Conservation (phyloP, 64 coral and sea anemone species). For the Acropora yongei region DNA sequence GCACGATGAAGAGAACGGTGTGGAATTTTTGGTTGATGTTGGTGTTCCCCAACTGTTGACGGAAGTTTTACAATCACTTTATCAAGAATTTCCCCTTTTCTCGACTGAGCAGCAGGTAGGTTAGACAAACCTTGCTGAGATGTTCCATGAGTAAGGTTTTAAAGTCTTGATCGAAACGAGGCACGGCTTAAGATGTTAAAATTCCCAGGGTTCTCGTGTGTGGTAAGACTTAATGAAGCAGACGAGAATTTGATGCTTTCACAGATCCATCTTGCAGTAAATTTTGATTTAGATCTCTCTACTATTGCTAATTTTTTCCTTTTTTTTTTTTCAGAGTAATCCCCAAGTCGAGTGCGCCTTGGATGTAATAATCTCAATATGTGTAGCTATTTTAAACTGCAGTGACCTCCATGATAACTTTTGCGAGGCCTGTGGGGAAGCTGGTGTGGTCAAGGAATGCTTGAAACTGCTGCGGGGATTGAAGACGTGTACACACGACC, state of each 20-base stretch:
- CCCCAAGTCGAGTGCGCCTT: background rate
- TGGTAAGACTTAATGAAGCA: too few relatives aligned
- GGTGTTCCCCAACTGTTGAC: slow-evolving; percentile 3
- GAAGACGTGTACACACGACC: background rate
- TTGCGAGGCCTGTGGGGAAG: slow-evolving; percentile 23
- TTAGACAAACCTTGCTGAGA: too few relatives aligned
- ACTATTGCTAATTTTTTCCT: too few relatives aligned
- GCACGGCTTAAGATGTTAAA: background rate
- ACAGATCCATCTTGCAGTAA: too few relatives aligned
- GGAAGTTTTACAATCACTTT: slow-evolving; percentile 1
- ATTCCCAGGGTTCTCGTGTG: too few relatives aligned
- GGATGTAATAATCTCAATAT: slow-evolving; percentile 6
- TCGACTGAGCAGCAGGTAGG: background rate
- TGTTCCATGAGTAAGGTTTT: too few relatives aligned
- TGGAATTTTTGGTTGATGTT: slow-evolving; percentile 34
- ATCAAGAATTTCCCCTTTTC: background rate
- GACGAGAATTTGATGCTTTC: too few relatives aligned
- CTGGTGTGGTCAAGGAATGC: background rate
- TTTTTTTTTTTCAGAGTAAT: background rate
- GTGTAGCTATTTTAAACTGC: slow-evolving; percentile 29
- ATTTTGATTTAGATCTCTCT: too few relatives aligned
- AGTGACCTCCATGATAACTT: slow-evolving; percentile 26
- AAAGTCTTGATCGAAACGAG: too few relatives aligned
- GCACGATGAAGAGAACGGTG: background rate
- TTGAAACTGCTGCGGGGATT: slow-evolving; percentile 7